A percentile compares a stretch with the other conserved stretches of the same genome.
Evolutionary conservation across 2,113 vertebrate genomes (phyloP).

Genomic region (Gasterosteus nipponicus): DNA sequence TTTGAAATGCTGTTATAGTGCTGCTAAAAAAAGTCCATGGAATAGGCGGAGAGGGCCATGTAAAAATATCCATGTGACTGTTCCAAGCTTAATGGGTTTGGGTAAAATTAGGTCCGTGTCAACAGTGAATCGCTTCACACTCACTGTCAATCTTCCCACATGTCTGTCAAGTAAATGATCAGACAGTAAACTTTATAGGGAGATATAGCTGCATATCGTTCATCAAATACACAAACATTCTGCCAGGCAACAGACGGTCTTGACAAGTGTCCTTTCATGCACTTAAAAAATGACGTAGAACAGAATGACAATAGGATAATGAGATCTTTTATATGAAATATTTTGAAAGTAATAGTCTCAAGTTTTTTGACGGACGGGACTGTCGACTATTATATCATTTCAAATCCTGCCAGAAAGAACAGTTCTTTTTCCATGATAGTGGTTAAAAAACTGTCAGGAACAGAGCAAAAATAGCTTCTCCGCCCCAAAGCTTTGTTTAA

Average conservation of each 20-base stretch:
- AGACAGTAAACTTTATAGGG: background rate
- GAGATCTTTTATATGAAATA: background rate
- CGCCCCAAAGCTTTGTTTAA: background rate
- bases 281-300: background rate
- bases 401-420: background rate
- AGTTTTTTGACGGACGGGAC: background rate
- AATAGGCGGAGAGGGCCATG: slow-evolving; percentile 36
- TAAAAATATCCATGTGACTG: slow-evolving; percentile 44
- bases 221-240: background rate
- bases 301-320: background rate
- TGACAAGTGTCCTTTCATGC: background rate
- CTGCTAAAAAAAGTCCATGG: slow-evolving; percentile 27
- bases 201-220: background rate
- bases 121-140: slow-evolving; percentile 32
- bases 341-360: background rate
- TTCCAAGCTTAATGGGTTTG: slow-evolving; percentile 44
- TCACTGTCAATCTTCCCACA: slow-evolving; percentile 23
- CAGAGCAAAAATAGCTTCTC: background rate
- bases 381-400: background rate
- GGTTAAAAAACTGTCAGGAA: background rate
- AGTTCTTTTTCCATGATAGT: background rate
- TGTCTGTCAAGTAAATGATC: slow-evolving; percentile 36
- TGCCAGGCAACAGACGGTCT: background rate
- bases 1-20: slow-evolving; percentile 50
- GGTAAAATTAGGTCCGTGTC: slow-evolving; percentile 52